These are phyloP conservation scores for Aporophyla lueneburgensis DNA, from an alignment of 2,888 invertebrate species.

Conservation along the genomic window DNA sequence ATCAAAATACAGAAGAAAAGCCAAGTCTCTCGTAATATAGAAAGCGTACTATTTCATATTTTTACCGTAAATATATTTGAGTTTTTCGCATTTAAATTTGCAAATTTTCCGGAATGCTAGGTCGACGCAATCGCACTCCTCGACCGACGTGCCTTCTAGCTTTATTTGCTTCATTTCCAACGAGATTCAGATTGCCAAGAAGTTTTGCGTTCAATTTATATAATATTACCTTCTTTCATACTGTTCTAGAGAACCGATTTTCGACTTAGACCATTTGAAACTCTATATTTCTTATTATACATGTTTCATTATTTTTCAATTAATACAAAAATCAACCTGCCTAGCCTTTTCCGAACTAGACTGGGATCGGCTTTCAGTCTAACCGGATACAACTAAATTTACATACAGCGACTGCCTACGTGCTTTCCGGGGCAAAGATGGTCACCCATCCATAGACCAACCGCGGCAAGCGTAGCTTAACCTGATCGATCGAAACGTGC, in stretches of 20 bases:
- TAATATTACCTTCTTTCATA: slow-evolving; percentile 75
- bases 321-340: neutral
- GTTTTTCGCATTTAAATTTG: slow-evolving; percentile 76
- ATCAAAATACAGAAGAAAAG: slow-evolving; percentile 53
- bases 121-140: slow-evolving; percentile 78
- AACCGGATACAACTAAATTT: no score
- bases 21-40: slow-evolving; percentile 35
- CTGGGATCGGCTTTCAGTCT: no score
- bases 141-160: slow-evolving; percentile 74
- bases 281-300: neutral
- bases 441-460: no score
- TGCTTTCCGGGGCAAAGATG: no score
- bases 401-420: no score
- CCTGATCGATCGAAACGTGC: no score
- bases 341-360: no score
- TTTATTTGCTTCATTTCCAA: slow-evolving; percentile 85
- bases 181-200: slow-evolving; percentile 83
- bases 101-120: slow-evolving; percentile 78
- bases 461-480: no score
- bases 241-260: slow-evolving; percentile 68
- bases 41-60: slow-evolving; percentile 56
- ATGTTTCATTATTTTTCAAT: neutral
- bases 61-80: slow-evolving; percentile 70
- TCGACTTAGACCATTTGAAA: slow-evolving; percentile 68
- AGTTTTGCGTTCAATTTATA: slow-evolving; percentile 83